phyloP scores from a whole-genome alignment of 2,888 invertebrate genomes.

The Drosophila mimica region DNA sequence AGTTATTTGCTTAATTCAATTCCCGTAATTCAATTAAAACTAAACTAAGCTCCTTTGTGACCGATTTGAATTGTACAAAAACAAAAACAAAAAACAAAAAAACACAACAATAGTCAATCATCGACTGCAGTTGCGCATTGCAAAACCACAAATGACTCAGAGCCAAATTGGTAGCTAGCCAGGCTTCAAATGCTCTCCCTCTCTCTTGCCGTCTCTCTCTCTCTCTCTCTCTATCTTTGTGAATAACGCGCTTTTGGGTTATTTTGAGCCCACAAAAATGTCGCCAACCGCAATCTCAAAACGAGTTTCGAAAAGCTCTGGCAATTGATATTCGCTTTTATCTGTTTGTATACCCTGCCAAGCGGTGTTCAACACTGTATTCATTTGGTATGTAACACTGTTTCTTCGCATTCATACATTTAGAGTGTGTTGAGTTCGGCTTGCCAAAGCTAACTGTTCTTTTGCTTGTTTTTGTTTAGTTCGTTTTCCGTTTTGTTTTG shows the following conservation, averaged over 20 bases:
- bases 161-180: slow-evolving; percentile 24
- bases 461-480: neutral
- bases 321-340: slow-evolving; percentile 44
- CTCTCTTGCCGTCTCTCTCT: neutral
- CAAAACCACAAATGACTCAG: slow-evolving; percentile 70
- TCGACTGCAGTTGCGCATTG: slow-evolving; percentile 55
- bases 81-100: neutral
- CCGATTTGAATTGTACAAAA: neutral
- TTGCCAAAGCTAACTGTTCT: neutral
- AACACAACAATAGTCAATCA: slow-evolving; percentile 28
- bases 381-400: neutral
- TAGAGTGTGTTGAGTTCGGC: neutral
- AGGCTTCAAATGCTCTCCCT: slow-evolving; percentile 31
- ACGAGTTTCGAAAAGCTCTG: slow-evolving; percentile 57
- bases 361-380: neutral
- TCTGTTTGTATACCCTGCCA: slow-evolving; percentile 16
- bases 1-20: slow-evolving; percentile 10
- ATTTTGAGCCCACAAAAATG: slow-evolving; percentile 67
- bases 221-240: too few relatives aligned
- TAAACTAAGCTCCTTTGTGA: slow-evolving; percentile 2
- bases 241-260: slow-evolving; percentile 22
- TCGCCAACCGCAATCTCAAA: slow-evolving; percentile 58
- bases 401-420: neutral
- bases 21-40: slow-evolving; percentile 33
- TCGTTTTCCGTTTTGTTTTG: slow-evolving; percentile 50